These are phyloP conservation scores for Notarius lentiginosus DNA, from an alignment of 2,113 vertebrate species.

Conservation along the genomic window DNA sequence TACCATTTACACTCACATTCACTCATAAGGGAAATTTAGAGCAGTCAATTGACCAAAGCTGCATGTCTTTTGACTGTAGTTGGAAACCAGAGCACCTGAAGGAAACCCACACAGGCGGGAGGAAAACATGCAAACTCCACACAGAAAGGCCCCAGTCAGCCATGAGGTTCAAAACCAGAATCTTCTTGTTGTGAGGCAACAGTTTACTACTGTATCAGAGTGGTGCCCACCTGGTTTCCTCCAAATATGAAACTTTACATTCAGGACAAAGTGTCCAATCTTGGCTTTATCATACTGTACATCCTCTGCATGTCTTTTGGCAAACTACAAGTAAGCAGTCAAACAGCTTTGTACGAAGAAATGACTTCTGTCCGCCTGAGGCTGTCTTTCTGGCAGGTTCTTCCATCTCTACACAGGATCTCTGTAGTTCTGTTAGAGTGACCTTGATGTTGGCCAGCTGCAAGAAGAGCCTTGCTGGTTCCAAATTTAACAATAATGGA, in stretches of 20 bases:
- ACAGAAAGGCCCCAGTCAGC: too few species aligned
- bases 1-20: too few species aligned
- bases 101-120: too few species aligned
- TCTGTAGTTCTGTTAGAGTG: neutral
- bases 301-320: neutral
- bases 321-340: neutral
- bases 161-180: too few species aligned
- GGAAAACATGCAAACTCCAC: too few species aligned
- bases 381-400: neutral
- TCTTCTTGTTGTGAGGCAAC: too few species aligned
- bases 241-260: neutral
- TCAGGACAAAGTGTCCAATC: neutral
- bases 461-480: neutral
- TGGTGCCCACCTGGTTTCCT: too few species aligned
- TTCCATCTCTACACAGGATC: neutral
- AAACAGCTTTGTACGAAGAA: neutral
- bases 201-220: too few species aligned
- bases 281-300: neutral
- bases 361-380: neutral
- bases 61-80: too few species aligned
- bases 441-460: neutral
- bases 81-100: too few species aligned
- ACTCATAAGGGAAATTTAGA: too few species aligned
- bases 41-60: too few species aligned
- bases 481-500: neutral